Evolutionary conservation across 2,888 invertebrate species (phyloP).

Genomic region (Trachelus tabidus): DNA sequence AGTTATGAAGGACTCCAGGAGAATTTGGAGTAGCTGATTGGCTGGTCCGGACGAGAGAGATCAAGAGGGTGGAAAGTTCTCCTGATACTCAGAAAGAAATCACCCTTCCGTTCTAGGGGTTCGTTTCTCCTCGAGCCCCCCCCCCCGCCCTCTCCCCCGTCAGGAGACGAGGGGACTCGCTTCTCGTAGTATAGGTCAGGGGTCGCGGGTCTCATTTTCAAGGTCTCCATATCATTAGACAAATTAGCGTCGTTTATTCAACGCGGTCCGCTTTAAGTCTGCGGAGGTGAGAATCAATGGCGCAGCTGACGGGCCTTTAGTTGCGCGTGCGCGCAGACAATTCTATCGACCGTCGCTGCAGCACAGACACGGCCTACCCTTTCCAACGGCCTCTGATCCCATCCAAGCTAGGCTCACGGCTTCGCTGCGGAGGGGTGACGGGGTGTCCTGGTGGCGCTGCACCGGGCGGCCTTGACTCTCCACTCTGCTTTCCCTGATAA

Average conservation of each 20-base stretch:
- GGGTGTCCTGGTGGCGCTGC: conserved; percentile 26
- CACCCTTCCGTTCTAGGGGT: neutral
- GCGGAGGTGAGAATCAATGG: conserved; percentile 59
- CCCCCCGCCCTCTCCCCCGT: neutral
- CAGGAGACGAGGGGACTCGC: neutral
- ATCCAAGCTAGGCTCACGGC: conserved; percentile 18
- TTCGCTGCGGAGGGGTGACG: conserved; percentile 13
- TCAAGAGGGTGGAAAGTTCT: neutral
- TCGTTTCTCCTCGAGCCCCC: neutral
- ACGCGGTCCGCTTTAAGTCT: conserved; percentile 61
- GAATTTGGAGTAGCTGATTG: neutral
- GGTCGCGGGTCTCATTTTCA: neutral
- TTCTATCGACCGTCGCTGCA: conserved; percentile 64
- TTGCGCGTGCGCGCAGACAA: conserved; percentile 64
- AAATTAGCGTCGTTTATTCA: conserved; percentile 56
- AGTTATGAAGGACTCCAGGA: neutral
- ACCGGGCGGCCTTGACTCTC: conserved; percentile 27
- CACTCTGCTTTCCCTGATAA: conserved; percentile 56
- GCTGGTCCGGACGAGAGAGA: neutral
- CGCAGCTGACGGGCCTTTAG: conserved; percentile 61
- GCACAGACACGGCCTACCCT: conserved; percentile 61
- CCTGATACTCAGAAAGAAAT: neutral
- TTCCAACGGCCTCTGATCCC: conserved; percentile 43
- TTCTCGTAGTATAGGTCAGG: neutral
- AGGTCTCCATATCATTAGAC: conserved; percentile 26